Evolutionary conservation across 2,113 vertebrate genomes (phyloP).

Genomic region (Ardeotis arabs): DNA sequence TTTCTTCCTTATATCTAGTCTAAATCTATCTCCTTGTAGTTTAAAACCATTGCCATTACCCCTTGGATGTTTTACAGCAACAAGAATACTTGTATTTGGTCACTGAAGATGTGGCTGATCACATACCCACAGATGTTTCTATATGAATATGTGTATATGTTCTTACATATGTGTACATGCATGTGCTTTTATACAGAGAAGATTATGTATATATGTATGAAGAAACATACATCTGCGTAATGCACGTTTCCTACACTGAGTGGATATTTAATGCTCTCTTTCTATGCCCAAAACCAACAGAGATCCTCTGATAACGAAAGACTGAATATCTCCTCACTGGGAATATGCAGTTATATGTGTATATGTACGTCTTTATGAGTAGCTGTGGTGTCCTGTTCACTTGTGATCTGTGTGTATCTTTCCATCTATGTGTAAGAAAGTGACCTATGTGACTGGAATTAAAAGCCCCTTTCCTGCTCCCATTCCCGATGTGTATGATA

Average conservation of each 20-base stretch:
- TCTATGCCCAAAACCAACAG: background rate
- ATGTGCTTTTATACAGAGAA: no score
- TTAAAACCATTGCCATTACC: no score
- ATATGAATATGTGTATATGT: background rate
- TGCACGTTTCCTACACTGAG: background rate
- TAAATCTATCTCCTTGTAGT: no score
- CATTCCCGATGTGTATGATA: background rate
- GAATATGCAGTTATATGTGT: background rate
- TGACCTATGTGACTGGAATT: background rate
- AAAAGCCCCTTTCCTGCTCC: background rate
- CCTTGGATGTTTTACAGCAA: background rate
- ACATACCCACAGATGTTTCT: background rate
- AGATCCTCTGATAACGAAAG: background rate
- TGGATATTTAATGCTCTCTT: background rate
- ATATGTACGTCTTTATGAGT: accelerated
- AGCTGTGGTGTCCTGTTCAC: background rate
- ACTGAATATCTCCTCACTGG: background rate
- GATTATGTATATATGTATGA: no score
- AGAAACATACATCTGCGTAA: background rate
- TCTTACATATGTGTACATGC: no score
- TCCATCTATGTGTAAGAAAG: background rate
- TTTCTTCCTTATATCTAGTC: no score
- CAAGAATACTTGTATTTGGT: background rate
- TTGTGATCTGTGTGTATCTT: background rate
- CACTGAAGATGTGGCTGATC: background rate